Evolutionary conservation across 92 coral and sea anemone genomes (phyloP).

Genomic region (Diadumene lineata): DNA sequence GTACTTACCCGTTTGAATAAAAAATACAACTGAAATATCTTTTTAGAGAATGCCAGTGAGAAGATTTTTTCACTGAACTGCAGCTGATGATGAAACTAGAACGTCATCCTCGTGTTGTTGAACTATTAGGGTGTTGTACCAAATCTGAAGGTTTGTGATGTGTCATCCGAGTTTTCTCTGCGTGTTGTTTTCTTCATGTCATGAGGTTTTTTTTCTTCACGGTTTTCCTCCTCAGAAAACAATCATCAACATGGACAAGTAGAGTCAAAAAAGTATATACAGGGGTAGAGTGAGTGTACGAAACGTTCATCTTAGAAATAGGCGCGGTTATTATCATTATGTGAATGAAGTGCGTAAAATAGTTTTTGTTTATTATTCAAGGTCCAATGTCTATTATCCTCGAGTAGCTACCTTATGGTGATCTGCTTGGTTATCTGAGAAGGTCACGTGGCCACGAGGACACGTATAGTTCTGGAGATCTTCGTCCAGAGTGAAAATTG

Average conservation of each 20-base stretch:
- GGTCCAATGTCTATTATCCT: constrained; percentile 23
- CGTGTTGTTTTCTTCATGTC: no score
- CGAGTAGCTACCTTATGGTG: constrained; percentile 63
- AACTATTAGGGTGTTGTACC: constrained; percentile 59
- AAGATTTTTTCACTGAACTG: constrained; percentile 55
- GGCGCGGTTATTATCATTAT: not conserved
- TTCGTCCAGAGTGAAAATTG: constrained; percentile 38
- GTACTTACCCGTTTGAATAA: not conserved
- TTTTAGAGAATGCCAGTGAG: constrained; percentile 29
- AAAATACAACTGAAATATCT: not conserved
- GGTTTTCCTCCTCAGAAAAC: not conserved
- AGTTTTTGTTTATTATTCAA: not conserved
- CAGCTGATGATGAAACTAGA: constrained; percentile 56
- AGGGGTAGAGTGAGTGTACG: not conserved
- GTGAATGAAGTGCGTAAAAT: no score
- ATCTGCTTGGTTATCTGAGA: constrained; percentile 67
- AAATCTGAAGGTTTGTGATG: not conserved
- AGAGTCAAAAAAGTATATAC: not conserved
- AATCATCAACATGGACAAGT: not conserved
- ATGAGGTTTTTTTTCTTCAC: no score
- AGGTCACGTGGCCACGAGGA: constrained; percentile 65
- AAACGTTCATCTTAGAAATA: not conserved
- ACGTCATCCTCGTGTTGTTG: constrained; percentile 59
- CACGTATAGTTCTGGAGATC: constrained; percentile 58
- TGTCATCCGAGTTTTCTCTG: no score